phyloP scores from a whole-genome alignment of 2,113 vertebrate species.

The Microcebus tavaratra region DNA sequence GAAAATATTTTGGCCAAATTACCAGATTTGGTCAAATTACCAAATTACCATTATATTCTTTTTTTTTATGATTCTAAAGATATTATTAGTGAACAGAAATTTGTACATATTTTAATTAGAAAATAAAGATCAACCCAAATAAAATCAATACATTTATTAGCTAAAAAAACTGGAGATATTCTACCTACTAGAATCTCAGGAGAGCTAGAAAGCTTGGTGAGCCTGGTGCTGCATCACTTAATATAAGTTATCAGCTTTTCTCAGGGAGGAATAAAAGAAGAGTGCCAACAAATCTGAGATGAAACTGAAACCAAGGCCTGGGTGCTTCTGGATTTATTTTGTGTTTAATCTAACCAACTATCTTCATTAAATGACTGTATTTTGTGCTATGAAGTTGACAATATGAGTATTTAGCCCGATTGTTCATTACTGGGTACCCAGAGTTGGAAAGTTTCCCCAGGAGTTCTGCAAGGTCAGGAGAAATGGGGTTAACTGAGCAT shows the following conservation, averaged over 20 bases:
- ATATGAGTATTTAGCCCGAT: neutral
- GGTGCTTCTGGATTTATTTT: neutral
- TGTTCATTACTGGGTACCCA: neutral
- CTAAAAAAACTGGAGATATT: neutral
- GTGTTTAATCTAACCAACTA: neutral
- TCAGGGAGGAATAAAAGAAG: neutral
- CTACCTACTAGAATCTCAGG: neutral
- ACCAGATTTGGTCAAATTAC: neutral
- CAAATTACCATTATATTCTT: conserved; percentile 27
- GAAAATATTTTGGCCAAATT: conserved; percentile 64
- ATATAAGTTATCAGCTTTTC: neutral
- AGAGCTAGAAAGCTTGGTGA: neutral
- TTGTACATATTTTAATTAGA: neutral
- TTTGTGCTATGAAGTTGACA: neutral
- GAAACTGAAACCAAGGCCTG: neutral
- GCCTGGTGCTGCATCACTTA: fast-evolving
- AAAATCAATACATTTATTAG: neutral
- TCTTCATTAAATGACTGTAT: neutral
- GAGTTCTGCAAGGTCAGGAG: neutral
- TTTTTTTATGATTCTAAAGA: neutral
- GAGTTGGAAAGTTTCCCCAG: neutral
- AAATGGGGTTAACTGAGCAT: neutral
- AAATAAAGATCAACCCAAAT: neutral
- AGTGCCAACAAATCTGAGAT: neutral
- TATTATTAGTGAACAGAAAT: neutral